A percentile compares a stretch with the other conserved stretches of the same genome.
Evolutionary conservation across 2,888 invertebrate species (phyloP).

Genomic region (Eupithecia pulchellata): DNA sequence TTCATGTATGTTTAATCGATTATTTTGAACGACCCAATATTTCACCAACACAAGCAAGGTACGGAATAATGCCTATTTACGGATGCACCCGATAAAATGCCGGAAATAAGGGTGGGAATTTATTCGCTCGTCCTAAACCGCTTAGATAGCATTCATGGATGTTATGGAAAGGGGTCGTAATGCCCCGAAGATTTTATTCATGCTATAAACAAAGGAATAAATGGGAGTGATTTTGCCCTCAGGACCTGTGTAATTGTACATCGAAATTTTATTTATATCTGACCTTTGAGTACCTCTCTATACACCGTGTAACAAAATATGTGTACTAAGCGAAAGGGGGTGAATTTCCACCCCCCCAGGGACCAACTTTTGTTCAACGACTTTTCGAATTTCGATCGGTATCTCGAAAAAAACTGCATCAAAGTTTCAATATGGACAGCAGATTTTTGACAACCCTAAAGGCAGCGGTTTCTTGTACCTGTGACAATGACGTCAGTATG

Average conservation of each 20-base stretch:
- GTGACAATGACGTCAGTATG: no score
- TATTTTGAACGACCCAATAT: no score
- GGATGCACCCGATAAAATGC: constrained; percentile 4
- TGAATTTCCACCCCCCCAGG: no score
- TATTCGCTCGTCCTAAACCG: constrained; percentile 10
- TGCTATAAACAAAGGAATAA: neutral
- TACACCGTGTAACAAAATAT: no score
- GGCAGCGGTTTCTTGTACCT: no score
- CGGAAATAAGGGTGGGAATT: constrained; percentile 5
- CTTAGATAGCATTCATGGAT: constrained; percentile 9
- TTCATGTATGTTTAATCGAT: no score
- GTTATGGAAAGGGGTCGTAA: constrained; percentile 5
- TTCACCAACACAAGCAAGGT: no score
- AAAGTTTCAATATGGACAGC: no score
- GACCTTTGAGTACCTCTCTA: neutral
- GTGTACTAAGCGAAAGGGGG: no score
- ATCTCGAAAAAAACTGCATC: no score
- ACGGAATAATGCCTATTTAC: neutral
- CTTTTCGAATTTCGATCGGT: no score
- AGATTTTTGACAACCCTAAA: no score
- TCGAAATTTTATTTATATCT: neutral
- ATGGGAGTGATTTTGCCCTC: neutral
- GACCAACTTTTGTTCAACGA: neutral
- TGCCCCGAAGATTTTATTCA: neutral
- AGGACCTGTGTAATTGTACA: neutral